phyloP scores from a whole-genome alignment of 2,113 vertebrate species.

The Pseudopipra pipra region DNA sequence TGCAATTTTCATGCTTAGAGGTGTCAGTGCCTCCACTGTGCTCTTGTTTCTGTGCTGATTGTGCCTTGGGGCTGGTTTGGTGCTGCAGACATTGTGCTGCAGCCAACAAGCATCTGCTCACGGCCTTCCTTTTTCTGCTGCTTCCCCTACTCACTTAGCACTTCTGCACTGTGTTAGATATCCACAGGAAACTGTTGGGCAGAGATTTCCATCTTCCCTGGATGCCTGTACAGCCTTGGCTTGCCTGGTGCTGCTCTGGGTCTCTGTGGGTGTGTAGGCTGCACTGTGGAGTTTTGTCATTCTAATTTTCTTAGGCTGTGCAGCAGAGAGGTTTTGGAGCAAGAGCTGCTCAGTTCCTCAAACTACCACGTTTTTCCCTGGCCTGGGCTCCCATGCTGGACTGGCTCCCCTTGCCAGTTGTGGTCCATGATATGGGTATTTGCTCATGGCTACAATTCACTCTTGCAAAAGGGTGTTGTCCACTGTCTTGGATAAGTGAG shows the following conservation, averaged over 20 bases:
- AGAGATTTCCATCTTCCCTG: background rate
- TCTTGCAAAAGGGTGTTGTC: background rate
- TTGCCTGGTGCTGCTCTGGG: background rate
- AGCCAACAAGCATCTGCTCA: background rate
- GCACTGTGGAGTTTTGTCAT: background rate
- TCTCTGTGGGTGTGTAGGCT: background rate
- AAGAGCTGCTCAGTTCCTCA: background rate
- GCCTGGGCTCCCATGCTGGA: accelerated
- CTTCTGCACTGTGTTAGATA: background rate
- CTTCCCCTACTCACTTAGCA: background rate
- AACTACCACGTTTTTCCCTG: background rate
- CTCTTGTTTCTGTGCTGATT: background rate
- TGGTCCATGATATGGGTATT: accelerated
- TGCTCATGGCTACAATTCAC: background rate
- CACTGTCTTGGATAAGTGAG: background rate
- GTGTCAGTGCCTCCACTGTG: background rate
- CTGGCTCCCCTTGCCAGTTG: background rate
- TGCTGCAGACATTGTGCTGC: background rate
- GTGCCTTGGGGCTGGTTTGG: background rate
- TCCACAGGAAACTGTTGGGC: background rate
- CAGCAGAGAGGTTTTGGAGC: background rate
- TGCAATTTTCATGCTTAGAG: background rate
- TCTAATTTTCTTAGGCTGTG: background rate
- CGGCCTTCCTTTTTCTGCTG: background rate
- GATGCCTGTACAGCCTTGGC: background rate